phyloP scores from a whole-genome alignment of 2,888 invertebrate species.

The Notodromas monacha region DNA sequence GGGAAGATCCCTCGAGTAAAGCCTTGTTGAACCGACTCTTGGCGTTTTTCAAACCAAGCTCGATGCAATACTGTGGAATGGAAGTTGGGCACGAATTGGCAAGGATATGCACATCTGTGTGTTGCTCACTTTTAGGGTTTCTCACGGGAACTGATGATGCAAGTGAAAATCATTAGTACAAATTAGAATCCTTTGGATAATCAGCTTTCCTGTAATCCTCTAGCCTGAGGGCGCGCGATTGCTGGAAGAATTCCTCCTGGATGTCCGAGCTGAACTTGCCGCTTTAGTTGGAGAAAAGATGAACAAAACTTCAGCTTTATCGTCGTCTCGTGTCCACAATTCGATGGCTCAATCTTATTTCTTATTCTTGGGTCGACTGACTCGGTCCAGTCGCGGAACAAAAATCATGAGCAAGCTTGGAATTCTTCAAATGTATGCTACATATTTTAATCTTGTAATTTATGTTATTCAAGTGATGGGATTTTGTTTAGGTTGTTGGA shows the following conservation, averaged over 20 bases:
- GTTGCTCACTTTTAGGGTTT: slow-evolving; percentile 34
- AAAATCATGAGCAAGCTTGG: slow-evolving; percentile 33
- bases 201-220: neutral
- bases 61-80: slow-evolving; percentile 50
- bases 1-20: slow-evolving; percentile 28
- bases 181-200: neutral
- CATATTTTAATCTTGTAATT: neutral
- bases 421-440: slow-evolving; percentile 34
- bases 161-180: slow-evolving; percentile 11
- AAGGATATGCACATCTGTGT: slow-evolving; percentile 16
- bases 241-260: slow-evolving; percentile 40
- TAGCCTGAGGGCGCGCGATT: slow-evolving; percentile 28
- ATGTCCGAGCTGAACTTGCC: slow-evolving; percentile 35
- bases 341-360: slow-evolving; percentile 83
- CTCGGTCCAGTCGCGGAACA: slow-evolving; percentile 16
- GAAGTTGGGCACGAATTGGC: slow-evolving; percentile 26
- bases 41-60: slow-evolving; percentile 54
- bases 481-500: slow-evolving; percentile 31
- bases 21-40: slow-evolving; percentile 39
- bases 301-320: slow-evolving; percentile 45
- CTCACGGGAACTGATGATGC: slow-evolving; percentile 31
- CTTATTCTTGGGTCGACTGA: slow-evolving; percentile 53
- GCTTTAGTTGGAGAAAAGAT: slow-evolving; percentile 24
- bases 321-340: slow-evolving; percentile 52
- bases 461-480: neutral